These are phyloP conservation scores for Neoarius graeffei DNA, from an alignment of 2,113 vertebrate species.

Conservation along the genomic window DNA sequence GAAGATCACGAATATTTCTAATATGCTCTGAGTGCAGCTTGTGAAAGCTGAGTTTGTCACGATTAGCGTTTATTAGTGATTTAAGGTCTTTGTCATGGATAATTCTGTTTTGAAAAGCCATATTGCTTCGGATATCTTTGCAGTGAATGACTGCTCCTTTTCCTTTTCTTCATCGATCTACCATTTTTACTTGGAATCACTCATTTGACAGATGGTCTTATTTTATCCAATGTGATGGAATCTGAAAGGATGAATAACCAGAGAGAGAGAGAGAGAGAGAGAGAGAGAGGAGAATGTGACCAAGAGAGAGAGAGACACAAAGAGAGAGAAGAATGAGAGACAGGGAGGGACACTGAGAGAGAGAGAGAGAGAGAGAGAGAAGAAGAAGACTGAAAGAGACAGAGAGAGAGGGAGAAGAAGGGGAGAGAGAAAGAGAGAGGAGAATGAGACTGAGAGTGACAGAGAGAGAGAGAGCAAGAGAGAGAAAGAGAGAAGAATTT, in stretches of 20 bases:
- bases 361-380: too few species aligned
- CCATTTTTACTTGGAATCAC: not conserved
- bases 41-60: not conserved
- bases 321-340: too few species aligned
- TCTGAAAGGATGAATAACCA: not conserved
- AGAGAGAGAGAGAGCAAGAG: too few species aligned
- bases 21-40: not conserved
- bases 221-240: not conserved
- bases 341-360: too few species aligned
- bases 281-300: too few species aligned
- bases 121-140: not conserved
- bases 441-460: too few species aligned
- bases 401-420: too few species aligned
- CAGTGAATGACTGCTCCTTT: not conserved
- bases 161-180: not conserved
- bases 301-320: too few species aligned
- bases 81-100: not conserved
- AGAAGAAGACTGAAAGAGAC: too few species aligned
- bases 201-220: slow-evolving; percentile 1
- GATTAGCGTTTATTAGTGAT: slow-evolving; percentile 9
- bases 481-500: too few species aligned
- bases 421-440: too few species aligned
- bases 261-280: not conserved
- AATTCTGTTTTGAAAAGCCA: not conserved
- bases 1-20: not conserved